Evolutionary conservation across 2,797 vertebrate genomes (phyloP).

Genomic region (Sebastes iracundus): DNA sequence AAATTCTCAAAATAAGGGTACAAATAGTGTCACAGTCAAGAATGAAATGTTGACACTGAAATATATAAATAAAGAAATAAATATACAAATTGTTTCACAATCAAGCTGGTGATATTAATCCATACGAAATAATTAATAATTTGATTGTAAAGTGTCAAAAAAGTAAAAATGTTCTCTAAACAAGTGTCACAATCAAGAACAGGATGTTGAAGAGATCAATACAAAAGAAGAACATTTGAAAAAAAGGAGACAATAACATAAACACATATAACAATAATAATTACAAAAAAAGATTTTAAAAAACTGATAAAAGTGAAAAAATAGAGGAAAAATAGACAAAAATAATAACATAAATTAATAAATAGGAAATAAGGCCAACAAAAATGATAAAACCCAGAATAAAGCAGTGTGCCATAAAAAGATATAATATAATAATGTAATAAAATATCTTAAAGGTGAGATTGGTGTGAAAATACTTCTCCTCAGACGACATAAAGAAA

Average conservation of each 20-base stretch:
- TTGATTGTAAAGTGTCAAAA: too few relatives aligned
- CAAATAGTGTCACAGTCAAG: fast-evolving
- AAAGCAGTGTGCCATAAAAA: not conserved
- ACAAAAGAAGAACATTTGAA: not conserved
- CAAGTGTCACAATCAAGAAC: not conserved
- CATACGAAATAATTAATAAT: fast-evolving
- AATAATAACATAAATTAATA: not conserved
- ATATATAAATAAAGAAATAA: not conserved
- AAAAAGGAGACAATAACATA: not conserved
- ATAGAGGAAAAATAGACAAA: too few relatives aligned
- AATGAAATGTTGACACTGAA: not conserved
- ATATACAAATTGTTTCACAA: not conserved
- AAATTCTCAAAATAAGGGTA: not conserved
- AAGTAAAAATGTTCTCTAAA: not conserved
- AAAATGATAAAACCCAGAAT: not conserved
- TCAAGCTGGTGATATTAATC: not conserved
- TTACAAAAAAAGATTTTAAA: too few relatives aligned
- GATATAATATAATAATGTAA: not conserved
- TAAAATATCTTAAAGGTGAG: not conserved
- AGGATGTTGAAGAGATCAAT: not conserved
- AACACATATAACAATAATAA: too few relatives aligned
- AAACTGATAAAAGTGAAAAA: not conserved
- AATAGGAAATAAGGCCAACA: not conserved
- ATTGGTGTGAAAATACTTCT: not conserved
- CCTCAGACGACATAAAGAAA: not conserved